A percentile compares a stretch with the other conserved stretches of the same genome.
These are phyloP conservation scores for Heliconius cydno DNA, from an alignment of 2,888 invertebrate species.

Conservation along the genomic window DNA sequence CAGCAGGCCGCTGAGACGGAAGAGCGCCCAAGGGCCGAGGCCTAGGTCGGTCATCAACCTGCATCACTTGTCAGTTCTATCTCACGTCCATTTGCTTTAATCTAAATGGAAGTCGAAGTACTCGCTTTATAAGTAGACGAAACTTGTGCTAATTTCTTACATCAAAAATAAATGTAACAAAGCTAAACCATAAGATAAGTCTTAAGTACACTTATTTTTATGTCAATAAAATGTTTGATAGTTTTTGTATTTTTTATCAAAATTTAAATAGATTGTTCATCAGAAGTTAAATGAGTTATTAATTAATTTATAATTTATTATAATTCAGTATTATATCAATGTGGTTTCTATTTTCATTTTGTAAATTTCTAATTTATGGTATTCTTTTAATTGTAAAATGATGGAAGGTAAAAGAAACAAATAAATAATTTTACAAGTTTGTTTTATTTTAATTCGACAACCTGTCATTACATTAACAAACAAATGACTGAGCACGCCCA, in stretches of 20 bases:
- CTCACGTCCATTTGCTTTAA: background rate
- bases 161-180: too few species aligned
- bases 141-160: background rate
- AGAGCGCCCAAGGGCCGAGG: constrained; percentile 43
- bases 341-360: background rate
- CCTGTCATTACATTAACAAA: constrained; percentile 89
- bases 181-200: too few species aligned
- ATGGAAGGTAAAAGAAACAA: constrained; percentile 43
- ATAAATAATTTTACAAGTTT: constrained; percentile 78
- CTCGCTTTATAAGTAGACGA: background rate
- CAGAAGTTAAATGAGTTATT: background rate
- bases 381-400: background rate
- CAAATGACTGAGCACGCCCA: constrained; percentile 85
- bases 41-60: constrained; percentile 51
- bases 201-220: background rate
- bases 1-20: constrained; percentile 36
- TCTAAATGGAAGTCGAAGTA: background rate
- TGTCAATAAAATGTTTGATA: background rate
- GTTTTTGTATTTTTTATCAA: background rate
- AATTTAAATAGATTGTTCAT: background rate
- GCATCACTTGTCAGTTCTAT: background rate
- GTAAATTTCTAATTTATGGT: background rate
- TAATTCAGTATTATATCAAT: background rate
- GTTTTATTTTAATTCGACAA: constrained; percentile 88
- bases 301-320: background rate